Conservation (phyloP, 2,113 vertebrate genomes). For the Psephotus haematonotus region DNA sequence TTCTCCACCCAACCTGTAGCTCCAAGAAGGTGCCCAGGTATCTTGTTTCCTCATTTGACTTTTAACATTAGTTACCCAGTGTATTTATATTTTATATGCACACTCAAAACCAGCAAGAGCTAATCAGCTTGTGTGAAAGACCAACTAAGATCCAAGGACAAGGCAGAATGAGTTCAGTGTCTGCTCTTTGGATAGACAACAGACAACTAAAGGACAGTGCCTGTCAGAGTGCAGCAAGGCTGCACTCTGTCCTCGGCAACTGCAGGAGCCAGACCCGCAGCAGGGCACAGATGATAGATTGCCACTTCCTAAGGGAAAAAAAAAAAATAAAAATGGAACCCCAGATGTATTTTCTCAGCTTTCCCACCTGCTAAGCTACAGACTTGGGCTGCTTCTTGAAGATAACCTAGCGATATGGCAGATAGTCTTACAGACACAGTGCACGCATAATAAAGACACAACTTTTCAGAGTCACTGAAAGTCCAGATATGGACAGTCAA, state of each 20-base stretch:
- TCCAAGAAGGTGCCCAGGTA: not conserved
- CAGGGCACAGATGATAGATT: too few species aligned
- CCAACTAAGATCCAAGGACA: not conserved
- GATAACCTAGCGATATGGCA: not conserved
- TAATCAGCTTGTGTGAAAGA: not conserved
- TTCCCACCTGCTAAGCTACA: not conserved
- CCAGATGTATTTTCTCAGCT: not conserved
- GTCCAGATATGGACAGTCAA: not conserved
- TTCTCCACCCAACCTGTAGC: not conserved
- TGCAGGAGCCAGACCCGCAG: not conserved
- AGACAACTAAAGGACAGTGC: not conserved
- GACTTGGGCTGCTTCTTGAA: not conserved
- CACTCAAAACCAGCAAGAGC: not conserved
- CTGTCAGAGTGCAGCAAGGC: not conserved
- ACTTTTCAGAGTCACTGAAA: not conserved
- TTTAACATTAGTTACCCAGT: not conserved
- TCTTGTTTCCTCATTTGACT: not conserved
- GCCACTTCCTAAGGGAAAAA: not conserved
- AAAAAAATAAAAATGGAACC: not conserved
- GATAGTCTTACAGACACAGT: too few species aligned
- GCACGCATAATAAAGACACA: not conserved
- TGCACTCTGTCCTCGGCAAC: not conserved
- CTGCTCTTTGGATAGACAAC: not conserved
- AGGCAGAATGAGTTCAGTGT: not conserved
- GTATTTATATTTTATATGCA: not conserved